These are phyloP conservation scores for Lynx canadensis DNA, from an alignment of 2,113 vertebrate species.

Conservation along the genomic window DNA sequence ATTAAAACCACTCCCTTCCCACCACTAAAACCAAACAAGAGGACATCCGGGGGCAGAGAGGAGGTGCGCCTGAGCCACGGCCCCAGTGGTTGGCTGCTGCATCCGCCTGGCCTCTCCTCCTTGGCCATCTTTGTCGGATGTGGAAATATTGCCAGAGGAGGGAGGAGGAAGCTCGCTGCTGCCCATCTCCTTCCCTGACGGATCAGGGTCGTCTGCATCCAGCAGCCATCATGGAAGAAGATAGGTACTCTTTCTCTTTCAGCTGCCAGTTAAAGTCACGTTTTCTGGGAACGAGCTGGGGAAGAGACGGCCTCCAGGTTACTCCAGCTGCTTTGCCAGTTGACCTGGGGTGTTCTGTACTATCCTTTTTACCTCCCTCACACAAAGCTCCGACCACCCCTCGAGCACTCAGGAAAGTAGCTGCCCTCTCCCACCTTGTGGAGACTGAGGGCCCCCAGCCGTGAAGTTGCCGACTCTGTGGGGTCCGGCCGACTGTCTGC, in stretches of 20 bases:
- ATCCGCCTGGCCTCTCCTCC: background rate
- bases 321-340: background rate
- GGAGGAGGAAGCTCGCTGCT: background rate
- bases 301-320: background rate
- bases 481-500: background rate
- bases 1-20: background rate
- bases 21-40: background rate
- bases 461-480: background rate
- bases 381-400: background rate
- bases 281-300: background rate
- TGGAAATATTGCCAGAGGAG: background rate
- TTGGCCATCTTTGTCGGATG: fast-evolving
- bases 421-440: background rate
- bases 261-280: background rate
- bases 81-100: background rate
- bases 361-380: background rate
- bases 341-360: background rate
- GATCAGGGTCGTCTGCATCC: background rate
- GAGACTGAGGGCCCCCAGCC: background rate
- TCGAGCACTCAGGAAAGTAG: background rate
- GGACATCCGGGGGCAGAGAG: background rate
- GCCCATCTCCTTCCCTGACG: background rate
- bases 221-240: background rate
- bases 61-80: background rate
- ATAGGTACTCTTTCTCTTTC: background rate